Conservation (phyloP, 1,140 invertebrate genomes). For the Riptortus pedestris region DNA sequence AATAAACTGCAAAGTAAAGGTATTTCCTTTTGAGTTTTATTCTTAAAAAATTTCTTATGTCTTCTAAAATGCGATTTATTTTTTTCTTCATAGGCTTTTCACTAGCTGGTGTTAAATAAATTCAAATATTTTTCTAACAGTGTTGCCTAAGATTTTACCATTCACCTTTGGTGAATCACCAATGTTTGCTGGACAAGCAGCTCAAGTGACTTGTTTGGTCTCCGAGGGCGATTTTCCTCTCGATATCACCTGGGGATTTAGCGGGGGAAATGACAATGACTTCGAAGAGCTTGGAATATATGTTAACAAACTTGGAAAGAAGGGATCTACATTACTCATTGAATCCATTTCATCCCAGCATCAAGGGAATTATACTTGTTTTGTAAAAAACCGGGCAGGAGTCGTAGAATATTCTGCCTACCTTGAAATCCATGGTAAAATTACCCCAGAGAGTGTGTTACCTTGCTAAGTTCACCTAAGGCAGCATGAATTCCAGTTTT, state of each 20-base stretch:
- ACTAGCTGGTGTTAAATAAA: too few species aligned
- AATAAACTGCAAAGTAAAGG: too few species aligned
- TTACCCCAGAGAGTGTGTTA: conserved; percentile 1
- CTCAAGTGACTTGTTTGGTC: conserved; percentile 34
- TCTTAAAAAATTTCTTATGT: too few species aligned
- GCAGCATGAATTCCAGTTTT: not conserved
- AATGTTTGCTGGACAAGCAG: conserved; percentile 40
- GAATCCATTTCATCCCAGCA: conserved; percentile 42
- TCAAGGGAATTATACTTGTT: conserved; percentile 52
- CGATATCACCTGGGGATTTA: conserved; percentile 34
- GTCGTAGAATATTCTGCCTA: conserved; percentile 34
- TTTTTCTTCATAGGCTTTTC: too few species aligned
- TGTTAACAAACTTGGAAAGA: conserved; percentile 49
- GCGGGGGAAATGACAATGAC: conserved; percentile 28
- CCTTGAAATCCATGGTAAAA: conserved; percentile 30
- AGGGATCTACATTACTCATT: conserved; percentile 57
- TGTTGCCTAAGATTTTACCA: conserved; percentile 48
- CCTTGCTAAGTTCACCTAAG: not conserved
- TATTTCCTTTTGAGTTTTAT: too few species aligned
- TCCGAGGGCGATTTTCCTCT: conserved; percentile 37
- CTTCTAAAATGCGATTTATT: too few species aligned
- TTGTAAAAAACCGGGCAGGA: conserved; percentile 53
- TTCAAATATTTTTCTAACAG: conserved; percentile 35
- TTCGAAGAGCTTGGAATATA: conserved; percentile 32
- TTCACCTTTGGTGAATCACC: conserved; percentile 46